Conservation (phyloP, 2,888 invertebrate species). For the Hecatera dysodea region DNA sequence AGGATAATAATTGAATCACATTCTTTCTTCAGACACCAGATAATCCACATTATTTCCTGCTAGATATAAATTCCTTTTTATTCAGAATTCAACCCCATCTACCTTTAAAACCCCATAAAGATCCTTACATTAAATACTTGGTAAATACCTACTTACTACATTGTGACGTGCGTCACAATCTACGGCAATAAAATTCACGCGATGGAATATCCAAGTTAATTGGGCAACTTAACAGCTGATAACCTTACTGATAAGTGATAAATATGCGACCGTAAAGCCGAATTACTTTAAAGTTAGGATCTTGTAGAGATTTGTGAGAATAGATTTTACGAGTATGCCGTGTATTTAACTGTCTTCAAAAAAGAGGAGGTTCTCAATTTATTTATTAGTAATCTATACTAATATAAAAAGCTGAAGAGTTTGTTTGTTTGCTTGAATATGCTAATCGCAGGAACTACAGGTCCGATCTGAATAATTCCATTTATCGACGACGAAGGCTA, state of each 20-base stretch:
- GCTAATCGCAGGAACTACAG: too few species aligned
- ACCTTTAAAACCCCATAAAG: background rate
- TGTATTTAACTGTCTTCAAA: background rate
- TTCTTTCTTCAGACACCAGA: too few species aligned
- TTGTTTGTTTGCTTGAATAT: too few species aligned
- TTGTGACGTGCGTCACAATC: slow-evolving; percentile 19
- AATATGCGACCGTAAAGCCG: slow-evolving; percentile 4
- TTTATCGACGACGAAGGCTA: too few species aligned
- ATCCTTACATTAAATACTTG: slow-evolving; percentile 1
- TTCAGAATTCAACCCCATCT: background rate
- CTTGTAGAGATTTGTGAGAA: background rate
- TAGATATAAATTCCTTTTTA: background rate
- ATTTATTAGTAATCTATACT: too few species aligned
- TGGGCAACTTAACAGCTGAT: slow-evolving; percentile 42
- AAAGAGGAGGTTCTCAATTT: too few species aligned
- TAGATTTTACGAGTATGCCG: background rate
- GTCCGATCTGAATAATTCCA: too few species aligned
- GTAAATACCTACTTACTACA: slow-evolving; percentile 4
- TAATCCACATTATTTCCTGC: too few species aligned
- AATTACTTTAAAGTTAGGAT: slow-evolving; percentile 20
- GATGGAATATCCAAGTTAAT: slow-evolving; percentile 39
- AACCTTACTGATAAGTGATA: slow-evolving; percentile 22
- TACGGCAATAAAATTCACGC: slow-evolving; percentile 37
- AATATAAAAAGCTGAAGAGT: too few species aligned
- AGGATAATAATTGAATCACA: too few species aligned